Percentiles rank a stretch among this genome's conserved stretches.
Conservation (phyloP, 2,797 vertebrate genomes). For the Notolepis coatsorum region DNA sequence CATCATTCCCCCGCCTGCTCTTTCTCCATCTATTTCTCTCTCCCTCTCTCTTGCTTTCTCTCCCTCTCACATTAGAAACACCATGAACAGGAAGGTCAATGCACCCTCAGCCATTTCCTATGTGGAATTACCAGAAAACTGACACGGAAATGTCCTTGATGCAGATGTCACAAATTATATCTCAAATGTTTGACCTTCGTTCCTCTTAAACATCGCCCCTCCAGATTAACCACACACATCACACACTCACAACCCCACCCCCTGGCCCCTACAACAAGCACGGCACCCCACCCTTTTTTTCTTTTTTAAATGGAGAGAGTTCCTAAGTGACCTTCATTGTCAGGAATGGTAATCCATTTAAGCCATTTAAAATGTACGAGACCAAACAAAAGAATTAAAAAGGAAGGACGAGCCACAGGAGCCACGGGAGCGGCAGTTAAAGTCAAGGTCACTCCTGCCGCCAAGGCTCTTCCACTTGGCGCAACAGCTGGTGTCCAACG, state of each 20-base stretch:
- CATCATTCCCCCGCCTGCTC: conserved; percentile 64
- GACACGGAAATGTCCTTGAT: conserved; percentile 44
- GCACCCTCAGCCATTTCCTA: conserved; percentile 60
- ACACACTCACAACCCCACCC: conserved; percentile 14
- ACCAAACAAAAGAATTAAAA: conserved; percentile 81
- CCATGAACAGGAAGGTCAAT: conserved; percentile 69
- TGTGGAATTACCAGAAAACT: conserved; percentile 48
- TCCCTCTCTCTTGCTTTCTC: conserved; percentile 12
- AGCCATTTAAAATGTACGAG: conserved; percentile 83
- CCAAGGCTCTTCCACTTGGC: conserved; percentile 87
- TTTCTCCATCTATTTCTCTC: conserved; percentile 54
- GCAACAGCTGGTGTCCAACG: conserved; percentile 94
- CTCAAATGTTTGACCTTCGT: conserved; percentile 61
- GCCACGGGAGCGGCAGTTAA: conserved; percentile 77
- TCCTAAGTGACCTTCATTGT: conserved; percentile 77
- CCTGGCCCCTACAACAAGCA: not conserved
- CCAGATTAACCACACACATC: conserved; percentile 55
- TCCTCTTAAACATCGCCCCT: conserved; percentile 36
- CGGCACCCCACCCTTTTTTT: conserved; percentile 8
- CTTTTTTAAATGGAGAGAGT: conserved; percentile 66
- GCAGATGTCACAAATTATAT: conserved; percentile 71
- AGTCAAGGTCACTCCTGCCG: conserved; percentile 94
- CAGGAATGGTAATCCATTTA: conserved; percentile 80
- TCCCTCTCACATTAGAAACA: conserved; percentile 53
- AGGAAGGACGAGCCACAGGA: conserved; percentile 70